Evolutionary conservation across 2,888 invertebrate genomes (phyloP).

Genomic region (Amphipoea oculea): DNA sequence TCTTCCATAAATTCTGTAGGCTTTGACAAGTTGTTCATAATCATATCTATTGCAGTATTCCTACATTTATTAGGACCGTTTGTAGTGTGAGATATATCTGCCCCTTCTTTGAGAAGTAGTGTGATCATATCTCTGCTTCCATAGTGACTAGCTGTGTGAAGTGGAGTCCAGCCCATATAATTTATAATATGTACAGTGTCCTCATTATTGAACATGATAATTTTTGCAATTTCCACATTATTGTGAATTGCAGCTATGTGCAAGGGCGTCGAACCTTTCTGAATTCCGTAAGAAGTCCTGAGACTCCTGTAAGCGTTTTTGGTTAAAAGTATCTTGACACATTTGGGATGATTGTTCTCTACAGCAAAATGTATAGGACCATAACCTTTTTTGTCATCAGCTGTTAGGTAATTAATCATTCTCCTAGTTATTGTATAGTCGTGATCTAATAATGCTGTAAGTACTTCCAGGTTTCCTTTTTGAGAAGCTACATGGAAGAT

Average conservation of each 20-base stretch:
- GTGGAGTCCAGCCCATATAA: constrained; percentile 58
- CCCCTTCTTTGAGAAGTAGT: constrained; percentile 77
- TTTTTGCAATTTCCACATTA: constrained; percentile 74
- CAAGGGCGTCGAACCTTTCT: constrained; percentile 76
- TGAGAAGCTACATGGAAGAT: constrained; percentile 82
- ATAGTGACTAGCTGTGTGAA: constrained; percentile 74
- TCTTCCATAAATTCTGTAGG: constrained; percentile 85
- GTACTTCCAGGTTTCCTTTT: constrained; percentile 85
- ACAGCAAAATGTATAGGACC: constrained; percentile 70
- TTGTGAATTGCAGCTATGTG: constrained; percentile 82
- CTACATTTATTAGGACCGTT: constrained; percentile 50
- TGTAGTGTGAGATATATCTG: constrained; percentile 67
- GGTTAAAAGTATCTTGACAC: constrained; percentile 74
- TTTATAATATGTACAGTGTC: constrained; percentile 70
- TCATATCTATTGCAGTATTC: constrained; percentile 82
- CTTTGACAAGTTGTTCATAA: constrained; percentile 83
- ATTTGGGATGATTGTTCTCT: constrained; percentile 65
- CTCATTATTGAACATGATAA: constrained; percentile 75
- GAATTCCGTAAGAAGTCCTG: constrained; percentile 47
- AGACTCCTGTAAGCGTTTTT: constrained; percentile 62
- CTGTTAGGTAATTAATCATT: constrained; percentile 74
- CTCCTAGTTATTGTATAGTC: constrained; percentile 72
- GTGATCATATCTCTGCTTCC: constrained; percentile 87
- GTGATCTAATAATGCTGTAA: constrained; percentile 84
- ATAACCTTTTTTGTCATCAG: constrained; percentile 58